A percentile compares a stretch with the other conserved stretches of the same genome.
These are phyloP conservation scores for Elymnias hypermnestra DNA, from an alignment of 1,140 invertebrate genomes.

Conservation along the genomic window DNA sequence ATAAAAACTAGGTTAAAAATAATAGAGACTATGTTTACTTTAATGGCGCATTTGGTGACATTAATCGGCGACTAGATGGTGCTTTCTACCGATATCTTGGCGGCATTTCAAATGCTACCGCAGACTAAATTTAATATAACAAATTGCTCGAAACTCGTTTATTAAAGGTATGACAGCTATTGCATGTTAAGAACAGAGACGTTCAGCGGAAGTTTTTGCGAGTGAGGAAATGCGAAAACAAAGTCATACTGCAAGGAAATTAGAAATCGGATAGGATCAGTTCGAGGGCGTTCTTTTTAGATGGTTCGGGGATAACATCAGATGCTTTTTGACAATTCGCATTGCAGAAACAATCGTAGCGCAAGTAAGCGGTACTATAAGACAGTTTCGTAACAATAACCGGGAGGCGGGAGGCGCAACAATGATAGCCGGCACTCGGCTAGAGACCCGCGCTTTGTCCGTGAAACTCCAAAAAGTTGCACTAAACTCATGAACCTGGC, in stretches of 20 bases:
- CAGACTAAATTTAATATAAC: conserved; percentile 55
- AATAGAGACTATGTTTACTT: conserved; percentile 52
- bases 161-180: conserved; percentile 36
- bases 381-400: conserved; percentile 36
- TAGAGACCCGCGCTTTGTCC: conserved; percentile 24
- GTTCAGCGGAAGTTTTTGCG: conserved; percentile 18
- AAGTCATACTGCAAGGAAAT: too few species aligned
- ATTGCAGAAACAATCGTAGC: conserved; percentile 27
- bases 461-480: conserved; percentile 42
- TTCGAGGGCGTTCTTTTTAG: too few species aligned
- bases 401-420: conserved; percentile 30
- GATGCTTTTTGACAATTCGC: conserved; percentile 24
- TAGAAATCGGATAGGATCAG: too few species aligned
- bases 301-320: too few species aligned
- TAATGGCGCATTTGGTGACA: conserved; percentile 57
- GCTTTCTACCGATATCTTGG: conserved; percentile 48
- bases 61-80: conserved; percentile 50
- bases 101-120: conserved; percentile 57
- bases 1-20: conserved; percentile 45
- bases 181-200: conserved; percentile 12
- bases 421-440: conserved; percentile 27
- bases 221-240: too few species aligned
- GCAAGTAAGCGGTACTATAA: conserved; percentile 27
- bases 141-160: conserved; percentile 38
- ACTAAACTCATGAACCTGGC: conserved; percentile 35